Percentiles rank a stretch among this genome's conserved stretches.
phyloP scores from a whole-genome alignment of 1,140 invertebrate species.

The Zaprionus camerounensis region DNA sequence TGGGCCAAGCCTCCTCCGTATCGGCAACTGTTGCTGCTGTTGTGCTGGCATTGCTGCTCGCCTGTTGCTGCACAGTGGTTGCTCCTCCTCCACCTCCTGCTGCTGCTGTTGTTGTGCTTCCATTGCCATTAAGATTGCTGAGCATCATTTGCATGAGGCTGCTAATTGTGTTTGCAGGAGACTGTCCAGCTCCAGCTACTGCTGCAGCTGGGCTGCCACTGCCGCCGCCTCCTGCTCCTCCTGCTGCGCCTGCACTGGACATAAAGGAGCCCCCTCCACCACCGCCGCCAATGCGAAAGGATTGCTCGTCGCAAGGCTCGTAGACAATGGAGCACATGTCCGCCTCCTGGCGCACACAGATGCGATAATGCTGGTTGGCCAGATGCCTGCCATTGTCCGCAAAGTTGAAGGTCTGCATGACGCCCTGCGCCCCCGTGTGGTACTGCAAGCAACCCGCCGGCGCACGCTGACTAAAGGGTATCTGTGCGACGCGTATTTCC shows the following conservation, averaged over 20 bases:
- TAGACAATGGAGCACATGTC: conserved; percentile 91
- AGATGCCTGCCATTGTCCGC: conserved; percentile 91
- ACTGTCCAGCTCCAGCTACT: not conserved
- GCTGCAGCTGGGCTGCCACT: not conserved
- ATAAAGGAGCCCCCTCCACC: conserved; percentile 15
- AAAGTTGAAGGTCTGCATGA: conserved; percentile 89
- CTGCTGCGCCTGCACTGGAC: not conserved
- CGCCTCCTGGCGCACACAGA: conserved; percentile 90
- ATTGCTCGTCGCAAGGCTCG: conserved; percentile 89
- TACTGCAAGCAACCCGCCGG: conserved; percentile 91
- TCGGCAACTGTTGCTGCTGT: conserved; percentile 18
- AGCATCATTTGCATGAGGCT: conserved; percentile 14
- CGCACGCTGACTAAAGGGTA: conserved; percentile 90
- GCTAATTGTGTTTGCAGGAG: not conserved
- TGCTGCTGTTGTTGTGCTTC: conserved; percentile 18
- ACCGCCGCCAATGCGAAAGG: conserved; percentile 89
- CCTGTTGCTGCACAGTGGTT: not conserved
- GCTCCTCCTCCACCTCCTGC: not conserved
- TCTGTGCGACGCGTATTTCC: conserved; percentile 90
- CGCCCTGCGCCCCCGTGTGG: conserved; percentile 86
- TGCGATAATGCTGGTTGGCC: conserved; percentile 90
- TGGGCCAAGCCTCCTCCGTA: not conserved
- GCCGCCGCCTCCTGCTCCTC: not conserved
- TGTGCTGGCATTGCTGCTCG: conserved; percentile 21
- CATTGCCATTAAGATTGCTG: conserved; percentile 7